Percentiles rank a stretch among this genome's conserved stretches.
Evolutionary conservation across 1,140 invertebrate species (phyloP).

Genomic region (Antheraea mylitta): DNA sequence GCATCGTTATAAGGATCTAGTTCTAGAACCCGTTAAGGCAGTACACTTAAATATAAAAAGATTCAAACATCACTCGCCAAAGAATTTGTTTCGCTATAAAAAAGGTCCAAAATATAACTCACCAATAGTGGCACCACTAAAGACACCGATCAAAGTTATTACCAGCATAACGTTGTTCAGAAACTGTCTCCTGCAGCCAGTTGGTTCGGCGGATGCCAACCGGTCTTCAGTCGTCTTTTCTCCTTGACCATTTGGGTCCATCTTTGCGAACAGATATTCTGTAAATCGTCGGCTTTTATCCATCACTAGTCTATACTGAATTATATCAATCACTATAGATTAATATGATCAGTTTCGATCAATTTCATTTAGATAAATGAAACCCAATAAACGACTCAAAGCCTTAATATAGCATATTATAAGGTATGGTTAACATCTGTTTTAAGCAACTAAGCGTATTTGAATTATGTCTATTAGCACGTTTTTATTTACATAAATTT

Average conservation of each 20-base stretch:
- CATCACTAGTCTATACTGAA: conserved; percentile 47
- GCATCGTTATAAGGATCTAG: too few species aligned
- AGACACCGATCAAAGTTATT: conserved; percentile 87
- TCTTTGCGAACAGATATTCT: conserved; percentile 88
- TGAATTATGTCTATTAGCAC: too few species aligned
- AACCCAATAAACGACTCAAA: too few species aligned
- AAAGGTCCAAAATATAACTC: conserved; percentile 36
- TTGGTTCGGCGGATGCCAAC: conserved; percentile 81
- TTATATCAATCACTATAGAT: background rate
- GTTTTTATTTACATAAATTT: background rate
- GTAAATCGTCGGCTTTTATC: conserved; percentile 81
- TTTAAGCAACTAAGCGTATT: too few species aligned
- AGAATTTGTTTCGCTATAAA: background rate
- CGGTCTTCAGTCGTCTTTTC: conserved; percentile 79
- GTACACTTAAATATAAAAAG: too few species aligned
- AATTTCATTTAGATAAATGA: too few species aligned
- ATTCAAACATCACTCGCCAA: background rate
- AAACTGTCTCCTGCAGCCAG: conserved; percentile 83
- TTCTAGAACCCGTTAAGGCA: too few species aligned
- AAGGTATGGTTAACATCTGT: too few species aligned
- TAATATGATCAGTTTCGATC: too few species aligned
- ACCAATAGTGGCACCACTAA: conserved; percentile 87
- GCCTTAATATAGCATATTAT: too few species aligned
- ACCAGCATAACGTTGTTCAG: conserved; percentile 88
- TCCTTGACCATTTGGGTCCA: conserved; percentile 72